Percentiles rank a stretch among this genome's conserved stretches.
These are phyloP conservation scores for Hippocampus comes DNA, from an alignment of 2,113 vertebrate species.

Conservation along the genomic window DNA sequence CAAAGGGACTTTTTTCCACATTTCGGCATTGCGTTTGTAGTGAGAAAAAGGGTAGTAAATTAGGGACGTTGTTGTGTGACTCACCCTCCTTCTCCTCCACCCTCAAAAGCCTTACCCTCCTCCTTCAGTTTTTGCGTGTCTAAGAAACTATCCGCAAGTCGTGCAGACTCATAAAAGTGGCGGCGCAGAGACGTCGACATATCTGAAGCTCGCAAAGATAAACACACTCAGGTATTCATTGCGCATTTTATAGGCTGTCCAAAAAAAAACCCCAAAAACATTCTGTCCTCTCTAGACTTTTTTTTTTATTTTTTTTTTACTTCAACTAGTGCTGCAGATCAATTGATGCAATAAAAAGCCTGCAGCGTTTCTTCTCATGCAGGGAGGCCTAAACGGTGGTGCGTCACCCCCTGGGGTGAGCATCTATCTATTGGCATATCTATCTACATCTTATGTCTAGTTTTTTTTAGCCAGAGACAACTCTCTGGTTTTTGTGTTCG, in stretches of 20 bases:
- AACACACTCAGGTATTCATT: conserved; percentile 78
- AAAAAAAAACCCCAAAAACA: conserved; percentile 25
- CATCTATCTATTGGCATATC: too few relatives aligned
- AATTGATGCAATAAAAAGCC: conserved; percentile 62
- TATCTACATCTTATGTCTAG: too few relatives aligned
- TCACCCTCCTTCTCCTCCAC: conserved; percentile 14
- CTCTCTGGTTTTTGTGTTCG: too few relatives aligned
- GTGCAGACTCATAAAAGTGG: conserved; percentile 72
- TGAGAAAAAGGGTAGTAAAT: conserved; percentile 33
- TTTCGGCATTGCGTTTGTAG: not conserved
- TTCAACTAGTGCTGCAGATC: conserved; percentile 56
- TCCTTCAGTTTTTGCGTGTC: conserved; percentile 62
- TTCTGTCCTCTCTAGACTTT: conserved; percentile 69
- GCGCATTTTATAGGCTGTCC: conserved; percentile 74
- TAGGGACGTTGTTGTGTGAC: conserved; percentile 50
- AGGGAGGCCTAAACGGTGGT: conserved; percentile 29
- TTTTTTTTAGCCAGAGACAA: too few relatives aligned
- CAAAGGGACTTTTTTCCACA: not conserved
- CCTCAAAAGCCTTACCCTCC: conserved; percentile 6
- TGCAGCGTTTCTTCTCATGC: conserved; percentile 30
- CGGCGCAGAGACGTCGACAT: conserved; percentile 72
- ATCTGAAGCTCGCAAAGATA: conserved; percentile 76
- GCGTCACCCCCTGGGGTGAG: not conserved
- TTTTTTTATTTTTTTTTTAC: conserved; percentile 15
- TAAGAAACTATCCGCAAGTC: conserved; percentile 63